Base-by-base conservation (phyloP, 35 echinoderm and acorn worm species). In the Ophioderma brevispina region DNA sequence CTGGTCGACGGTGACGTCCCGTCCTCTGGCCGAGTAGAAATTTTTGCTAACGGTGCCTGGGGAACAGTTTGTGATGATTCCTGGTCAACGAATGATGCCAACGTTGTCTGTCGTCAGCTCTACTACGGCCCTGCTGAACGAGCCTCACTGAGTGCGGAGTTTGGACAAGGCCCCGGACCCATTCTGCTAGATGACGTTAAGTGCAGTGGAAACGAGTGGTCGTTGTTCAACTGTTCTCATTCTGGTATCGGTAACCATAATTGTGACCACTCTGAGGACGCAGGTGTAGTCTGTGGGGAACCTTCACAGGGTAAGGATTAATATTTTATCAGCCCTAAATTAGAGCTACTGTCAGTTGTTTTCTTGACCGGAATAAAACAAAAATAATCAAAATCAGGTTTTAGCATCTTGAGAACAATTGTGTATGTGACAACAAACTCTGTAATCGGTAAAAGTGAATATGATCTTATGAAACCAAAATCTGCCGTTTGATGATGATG, bases 261-360 rank as follows among this genome's bases (percentile, higher is more conserved):
- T 50, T 94, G 92, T 63, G 81, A 76, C 36, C 92, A 94, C 79
- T 59, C 80, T 19, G 41, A 94, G 63, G 91, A 93, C 64, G 91
- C 91, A 3, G 85, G 91, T 31, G 78, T 88, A 23, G 55, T 64
- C 19, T 93, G 91, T 76, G 38, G 78, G 25, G 37, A 70, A 80
- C 80, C 41, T 46, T 46, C 31, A 28, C 31, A 78, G 76, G 35
- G 76, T 33, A 4, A 78, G 35, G 13, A 36, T 15, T n/a, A n/a
- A n/a, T n/a, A n/a, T n/a, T n/a, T n/a, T n/a, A n/a, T n/a, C n/a
- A n/a, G n/a, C n/a, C n/a, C n/a, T n/a, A n/a, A n/a, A n/a, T n/a
- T n/a, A n/a, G n/a, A n/a, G n/a, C n/a, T n/a, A n/a, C n/a, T n/a
- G n/a, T 31, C 59, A 19, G 21, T 64, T 64, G 31, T 64, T 31